A percentile compares a stretch with the other conserved stretches of the same genome.
Conservation (phyloP, 92 coral and sea anemone species). For the Micromussa lordhowensis region DNA sequence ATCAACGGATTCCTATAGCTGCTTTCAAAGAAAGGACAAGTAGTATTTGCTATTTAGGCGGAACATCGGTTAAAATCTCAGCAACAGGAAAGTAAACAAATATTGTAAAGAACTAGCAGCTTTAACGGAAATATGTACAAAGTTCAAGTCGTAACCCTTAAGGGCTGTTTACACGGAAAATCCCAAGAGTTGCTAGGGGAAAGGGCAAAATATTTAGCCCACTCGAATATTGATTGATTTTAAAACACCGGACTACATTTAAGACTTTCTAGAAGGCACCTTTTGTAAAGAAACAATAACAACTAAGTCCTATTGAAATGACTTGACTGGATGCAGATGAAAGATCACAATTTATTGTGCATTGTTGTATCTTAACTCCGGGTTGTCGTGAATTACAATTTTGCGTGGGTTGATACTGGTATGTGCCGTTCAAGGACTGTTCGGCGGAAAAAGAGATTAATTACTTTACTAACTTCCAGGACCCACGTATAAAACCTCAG, state of each 20-base stretch:
- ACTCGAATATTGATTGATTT: constrained; percentile 4
- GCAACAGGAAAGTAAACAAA: neutral
- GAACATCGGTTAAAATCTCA: neutral
- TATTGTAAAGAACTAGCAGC: neutral
- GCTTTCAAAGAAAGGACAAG: constrained; percentile 6
- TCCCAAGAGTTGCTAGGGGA: constrained; percentile 27
- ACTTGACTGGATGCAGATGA: neutral
- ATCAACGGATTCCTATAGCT: constrained; percentile 14
- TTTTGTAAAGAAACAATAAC: constrained; percentile 19
- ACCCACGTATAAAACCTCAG: constrained; percentile 16
- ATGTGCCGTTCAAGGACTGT: constrained; percentile 2
- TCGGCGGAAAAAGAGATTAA: constrained; percentile 11
- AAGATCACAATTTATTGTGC: constrained; percentile 7
- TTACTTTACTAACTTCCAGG: constrained; percentile 12
- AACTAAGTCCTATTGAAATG: constrained; percentile 2
- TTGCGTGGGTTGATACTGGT: constrained; percentile 22
- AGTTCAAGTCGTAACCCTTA: constrained; percentile 24
- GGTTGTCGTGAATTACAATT: neutral
- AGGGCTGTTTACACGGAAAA: constrained; percentile 19
- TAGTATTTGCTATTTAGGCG: neutral
- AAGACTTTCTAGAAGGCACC: constrained; percentile 28
- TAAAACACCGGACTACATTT: neutral
- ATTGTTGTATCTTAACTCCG: neutral
- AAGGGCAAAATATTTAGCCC: constrained; percentile 5
- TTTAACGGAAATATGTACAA: neutral